Evolutionary conservation across 2,797 vertebrate genomes (phyloP).

Genomic region (Triplophysa yarkandensis): DNA sequence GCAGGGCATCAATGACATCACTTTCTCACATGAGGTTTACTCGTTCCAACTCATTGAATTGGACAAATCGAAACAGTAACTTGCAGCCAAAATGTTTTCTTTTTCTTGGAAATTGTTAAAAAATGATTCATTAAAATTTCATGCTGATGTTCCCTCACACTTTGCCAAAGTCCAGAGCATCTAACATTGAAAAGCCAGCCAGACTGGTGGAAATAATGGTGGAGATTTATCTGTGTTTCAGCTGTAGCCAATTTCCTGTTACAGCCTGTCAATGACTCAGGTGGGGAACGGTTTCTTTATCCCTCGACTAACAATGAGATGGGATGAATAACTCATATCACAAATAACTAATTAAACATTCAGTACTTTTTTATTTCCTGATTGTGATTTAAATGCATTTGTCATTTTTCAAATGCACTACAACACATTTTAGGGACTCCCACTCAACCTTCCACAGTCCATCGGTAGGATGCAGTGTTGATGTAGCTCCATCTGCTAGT

Average conservation of each 20-base stretch:
- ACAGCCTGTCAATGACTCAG: slow-evolving; percentile 58
- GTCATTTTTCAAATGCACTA: slow-evolving; percentile 47
- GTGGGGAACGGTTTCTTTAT: slow-evolving; percentile 23
- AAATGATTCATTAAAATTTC: slow-evolving; percentile 58
- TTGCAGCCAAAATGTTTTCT: slow-evolving; percentile 41
- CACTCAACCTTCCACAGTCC: slow-evolving; percentile 66
- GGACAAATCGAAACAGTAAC: slow-evolving; percentile 48
- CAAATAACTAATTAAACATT: too few species aligned
- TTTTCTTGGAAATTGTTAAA: slow-evolving; percentile 50
- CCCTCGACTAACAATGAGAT: background rate
- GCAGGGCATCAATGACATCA: slow-evolving; percentile 21
- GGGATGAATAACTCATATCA: background rate
- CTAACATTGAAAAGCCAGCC: slow-evolving; percentile 51
- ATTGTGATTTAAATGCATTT: slow-evolving; percentile 1
- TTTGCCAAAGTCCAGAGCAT: slow-evolving; percentile 41
- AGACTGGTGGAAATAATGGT: slow-evolving; percentile 69
- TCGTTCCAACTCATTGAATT: slow-evolving; percentile 52
- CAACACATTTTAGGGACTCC: slow-evolving; percentile 67
- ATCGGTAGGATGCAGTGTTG: slow-evolving; percentile 58
- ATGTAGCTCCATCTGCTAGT: slow-evolving; percentile 74
- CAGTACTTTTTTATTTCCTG: too few species aligned
- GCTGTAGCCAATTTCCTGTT: slow-evolving; percentile 66
- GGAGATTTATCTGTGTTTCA: slow-evolving; percentile 75
- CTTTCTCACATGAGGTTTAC: slow-evolving; percentile 34
- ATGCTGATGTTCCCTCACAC: slow-evolving; percentile 40